Evolutionary conservation across 2,113 vertebrate species (phyloP).

Genomic region (Indicator indicator): DNA sequence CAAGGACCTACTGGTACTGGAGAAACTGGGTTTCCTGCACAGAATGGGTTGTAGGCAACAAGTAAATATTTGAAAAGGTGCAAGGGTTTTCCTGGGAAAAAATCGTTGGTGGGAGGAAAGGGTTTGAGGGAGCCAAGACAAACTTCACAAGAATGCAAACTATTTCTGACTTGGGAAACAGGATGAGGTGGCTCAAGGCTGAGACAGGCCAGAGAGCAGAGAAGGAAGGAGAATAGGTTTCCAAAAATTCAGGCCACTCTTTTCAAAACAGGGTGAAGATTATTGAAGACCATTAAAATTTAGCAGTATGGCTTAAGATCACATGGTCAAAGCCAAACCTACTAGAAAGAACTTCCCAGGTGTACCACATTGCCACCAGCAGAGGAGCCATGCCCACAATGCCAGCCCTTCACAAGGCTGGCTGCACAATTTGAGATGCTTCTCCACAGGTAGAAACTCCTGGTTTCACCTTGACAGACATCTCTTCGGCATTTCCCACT

Average conservation of each 20-base stretch:
- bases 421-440: neutral
- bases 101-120: accelerated
- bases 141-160: neutral
- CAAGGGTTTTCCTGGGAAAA: neutral
- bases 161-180: neutral
- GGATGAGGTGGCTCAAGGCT: neutral
- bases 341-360: neutral
- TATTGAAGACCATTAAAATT: neutral
- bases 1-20: neutral
- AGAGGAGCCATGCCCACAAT: neutral
- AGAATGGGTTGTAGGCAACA: neutral
- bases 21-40: neutral
- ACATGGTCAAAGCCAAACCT: neutral
- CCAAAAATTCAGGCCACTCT: neutral
- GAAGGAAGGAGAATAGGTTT: neutral
- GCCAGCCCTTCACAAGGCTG: neutral
- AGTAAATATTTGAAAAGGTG: neutral
- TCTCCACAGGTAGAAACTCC: neutral
- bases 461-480: neutral
- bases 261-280: neutral
- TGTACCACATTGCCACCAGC: neutral
- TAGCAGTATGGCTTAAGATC: neutral
- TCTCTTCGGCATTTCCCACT: neutral
- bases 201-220: neutral
- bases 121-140: neutral